Evolutionary conservation across 2,888 invertebrate species (phyloP).

Genomic region (Hemicrepidius hirtus): DNA sequence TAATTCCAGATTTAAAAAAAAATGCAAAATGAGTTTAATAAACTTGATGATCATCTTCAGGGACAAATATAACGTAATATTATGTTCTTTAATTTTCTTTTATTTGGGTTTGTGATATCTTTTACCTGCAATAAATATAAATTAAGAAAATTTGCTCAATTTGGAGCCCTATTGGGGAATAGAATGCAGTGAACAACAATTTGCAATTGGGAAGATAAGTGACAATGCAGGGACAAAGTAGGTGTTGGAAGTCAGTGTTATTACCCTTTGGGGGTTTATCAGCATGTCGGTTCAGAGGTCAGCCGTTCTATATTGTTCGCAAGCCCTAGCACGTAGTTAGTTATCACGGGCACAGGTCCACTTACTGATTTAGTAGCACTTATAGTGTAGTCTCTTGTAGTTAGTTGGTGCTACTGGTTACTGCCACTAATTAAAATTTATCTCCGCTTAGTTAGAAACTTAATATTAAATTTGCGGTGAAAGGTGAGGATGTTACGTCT

Average conservation of each 20-base stretch:
- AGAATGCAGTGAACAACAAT: neutral
- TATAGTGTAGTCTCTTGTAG: slow-evolving; percentile 49
- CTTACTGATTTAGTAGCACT: slow-evolving; percentile 50
- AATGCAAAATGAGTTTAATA: too few species aligned
- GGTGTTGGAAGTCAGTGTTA: slow-evolving; percentile 45
- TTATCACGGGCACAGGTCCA: slow-evolving; percentile 46
- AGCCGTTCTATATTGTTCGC: slow-evolving; percentile 40
- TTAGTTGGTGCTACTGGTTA: slow-evolving; percentile 34
- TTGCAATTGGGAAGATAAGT: slow-evolving; percentile 29
- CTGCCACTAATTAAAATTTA: slow-evolving; percentile 51
- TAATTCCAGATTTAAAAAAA: too few species aligned
- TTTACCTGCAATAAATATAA: too few species aligned
- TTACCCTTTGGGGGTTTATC: slow-evolving; percentile 51
- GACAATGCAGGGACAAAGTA: slow-evolving; percentile 41
- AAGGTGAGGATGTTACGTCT: slow-evolving; percentile 49
- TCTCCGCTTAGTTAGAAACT: slow-evolving; percentile 47
- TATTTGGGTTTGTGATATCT: too few species aligned
- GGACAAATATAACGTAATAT: too few species aligned
- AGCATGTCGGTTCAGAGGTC: slow-evolving; percentile 37
- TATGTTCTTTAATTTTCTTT: too few species aligned
- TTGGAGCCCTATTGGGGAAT: too few species aligned
- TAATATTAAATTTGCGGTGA: slow-evolving; percentile 49
- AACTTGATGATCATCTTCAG: too few species aligned
- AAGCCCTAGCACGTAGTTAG: slow-evolving; percentile 39
- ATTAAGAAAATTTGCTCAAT: too few species aligned